Evolutionary conservation across 2,797 vertebrate genomes (phyloP).

Genomic region (Fratercula arctica): DNA sequence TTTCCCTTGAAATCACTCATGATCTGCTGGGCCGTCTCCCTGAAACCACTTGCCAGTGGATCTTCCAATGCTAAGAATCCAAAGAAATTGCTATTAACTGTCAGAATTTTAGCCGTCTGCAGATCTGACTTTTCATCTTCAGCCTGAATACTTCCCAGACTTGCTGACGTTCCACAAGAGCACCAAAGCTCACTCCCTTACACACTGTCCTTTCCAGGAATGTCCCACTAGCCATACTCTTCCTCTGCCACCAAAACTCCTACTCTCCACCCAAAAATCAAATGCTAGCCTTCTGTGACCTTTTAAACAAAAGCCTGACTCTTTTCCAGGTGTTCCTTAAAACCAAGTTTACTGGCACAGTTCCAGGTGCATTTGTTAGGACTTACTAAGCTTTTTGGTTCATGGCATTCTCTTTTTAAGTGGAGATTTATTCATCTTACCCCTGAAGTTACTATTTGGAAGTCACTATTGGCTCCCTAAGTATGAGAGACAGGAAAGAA

Average conservation of each 20-base stretch:
- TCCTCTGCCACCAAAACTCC: neutral
- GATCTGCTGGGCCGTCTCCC: neutral
- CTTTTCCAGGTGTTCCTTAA: neutral
- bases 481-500: neutral
- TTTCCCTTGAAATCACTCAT: neutral
- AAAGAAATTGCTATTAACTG: neutral
- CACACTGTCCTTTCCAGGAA: neutral
- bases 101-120: neutral
- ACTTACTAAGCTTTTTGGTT: neutral
- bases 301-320: neutral
- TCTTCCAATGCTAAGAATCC: neutral
- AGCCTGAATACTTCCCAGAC: neutral
- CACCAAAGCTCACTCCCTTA: neutral
- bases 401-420: neutral
- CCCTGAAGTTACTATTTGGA: neutral
- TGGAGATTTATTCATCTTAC: neutral
- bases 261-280: neutral
- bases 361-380: neutral
- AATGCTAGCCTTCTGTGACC: rapidly evolving
- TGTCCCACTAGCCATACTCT: neutral
- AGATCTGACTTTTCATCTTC: neutral
- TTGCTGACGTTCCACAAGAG: neutral
- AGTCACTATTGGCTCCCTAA: neutral
- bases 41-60: neutral
- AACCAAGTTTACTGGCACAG: neutral